Base-by-base conservation (phyloP, 2,888 invertebrate species). In the Dryobotodes eremita region DNA sequence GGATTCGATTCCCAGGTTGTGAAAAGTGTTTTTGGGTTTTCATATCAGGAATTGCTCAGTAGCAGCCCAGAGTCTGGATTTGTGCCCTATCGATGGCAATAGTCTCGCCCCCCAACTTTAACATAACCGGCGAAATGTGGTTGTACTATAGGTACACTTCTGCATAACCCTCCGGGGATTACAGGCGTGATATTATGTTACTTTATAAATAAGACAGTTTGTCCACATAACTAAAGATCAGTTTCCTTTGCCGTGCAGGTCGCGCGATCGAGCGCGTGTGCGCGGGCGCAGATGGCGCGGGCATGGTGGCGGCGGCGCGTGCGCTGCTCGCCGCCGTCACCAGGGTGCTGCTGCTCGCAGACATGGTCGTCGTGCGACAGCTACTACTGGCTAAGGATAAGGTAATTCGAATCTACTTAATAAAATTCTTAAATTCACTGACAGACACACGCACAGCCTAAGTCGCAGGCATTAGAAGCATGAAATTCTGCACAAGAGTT, bases 311-410 rank as follows among this genome's bases (percentile, higher is more conserved):
- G 89, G 99, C 99, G 72, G 99, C 99, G 82, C 97, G 99, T 89
- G 98, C 99, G 92, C 98, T 99, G 74, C 97, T 99, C 79, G 98
- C 99, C 70, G 99, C 99, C 78, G 99, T 99, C 88, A 99, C 99
- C 73, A 97, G 99, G 92, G 99, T 99, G 77, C 97, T 99, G 75
- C 97, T 99, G 79, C 97, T 99, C 89, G 99, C 99, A 20, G 99
- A 99, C 97, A 99, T 99, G 94, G 99, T 99, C 80, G 99, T 99
- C 71, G 99, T 99, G 78, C 99, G 99, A 92, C 99, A 99, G 95
- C 97, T 99, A 75, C 97, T 99, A 71, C 97, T 99, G 83, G 99
- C 99, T 78, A 99, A 99, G 97, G 99, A 99, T 95, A 99, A 99
- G 98, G 99, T 99, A 94, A 91, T 77, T 70, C 1, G 5, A 20